These are phyloP conservation scores for Malurus splendens DNA, from an alignment of 2,797 vertebrate genomes.

Conservation along the genomic window DNA sequence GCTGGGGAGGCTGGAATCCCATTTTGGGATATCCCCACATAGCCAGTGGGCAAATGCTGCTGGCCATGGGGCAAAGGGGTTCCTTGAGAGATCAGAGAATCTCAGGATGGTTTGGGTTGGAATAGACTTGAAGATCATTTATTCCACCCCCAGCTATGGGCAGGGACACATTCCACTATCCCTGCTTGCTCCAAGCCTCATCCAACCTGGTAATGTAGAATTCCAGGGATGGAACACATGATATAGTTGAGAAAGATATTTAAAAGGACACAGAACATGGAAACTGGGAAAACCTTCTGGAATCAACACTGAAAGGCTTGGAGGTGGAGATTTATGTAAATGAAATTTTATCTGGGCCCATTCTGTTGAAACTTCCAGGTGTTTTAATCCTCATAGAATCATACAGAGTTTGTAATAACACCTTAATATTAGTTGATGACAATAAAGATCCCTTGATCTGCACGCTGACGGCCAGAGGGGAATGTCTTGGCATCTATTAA, in stretches of 20 bases:
- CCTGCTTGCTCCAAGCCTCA: neutral
- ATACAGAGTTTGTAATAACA: neutral
- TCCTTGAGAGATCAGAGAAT: neutral
- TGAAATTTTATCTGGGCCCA: neutral
- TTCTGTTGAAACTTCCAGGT: no score
- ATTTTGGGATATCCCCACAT: neutral
- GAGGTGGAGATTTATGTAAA: neutral
- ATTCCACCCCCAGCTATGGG: rapidly evolving
- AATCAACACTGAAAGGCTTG: neutral
- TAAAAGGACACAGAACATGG: neutral
- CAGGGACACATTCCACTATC: neutral
- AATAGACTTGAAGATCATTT: neutral
- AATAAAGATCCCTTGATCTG: neutral
- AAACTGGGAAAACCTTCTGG: neutral
- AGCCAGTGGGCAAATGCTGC: neutral
- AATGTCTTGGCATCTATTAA: neutral
- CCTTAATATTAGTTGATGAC: neutral
- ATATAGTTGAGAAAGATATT: neutral
- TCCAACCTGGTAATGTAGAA: neutral
- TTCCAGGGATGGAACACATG: neutral
- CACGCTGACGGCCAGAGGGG: neutral
- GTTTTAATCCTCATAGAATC: neutral
- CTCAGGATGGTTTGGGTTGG: neutral
- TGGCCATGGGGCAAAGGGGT: neutral
- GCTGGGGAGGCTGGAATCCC: neutral